Conservation (phyloP, 2,888 invertebrate species). For the Plemyria rubiginata region DNA sequence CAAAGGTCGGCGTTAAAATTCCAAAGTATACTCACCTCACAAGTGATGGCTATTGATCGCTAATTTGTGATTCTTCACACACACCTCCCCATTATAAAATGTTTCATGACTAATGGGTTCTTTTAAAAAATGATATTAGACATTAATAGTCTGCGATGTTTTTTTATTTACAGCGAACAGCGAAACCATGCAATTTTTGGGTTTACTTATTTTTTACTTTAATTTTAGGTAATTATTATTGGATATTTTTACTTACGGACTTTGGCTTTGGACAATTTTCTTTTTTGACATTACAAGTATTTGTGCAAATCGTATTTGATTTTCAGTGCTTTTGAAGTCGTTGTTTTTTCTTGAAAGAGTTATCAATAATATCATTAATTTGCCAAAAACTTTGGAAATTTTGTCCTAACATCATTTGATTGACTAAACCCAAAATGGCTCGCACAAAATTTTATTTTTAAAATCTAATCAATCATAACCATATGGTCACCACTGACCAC, state of each 20-base stretch:
- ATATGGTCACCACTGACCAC: conserved; percentile 50
- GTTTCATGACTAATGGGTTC: conserved; percentile 39
- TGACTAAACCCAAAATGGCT: neutral
- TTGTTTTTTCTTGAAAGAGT: too few species aligned
- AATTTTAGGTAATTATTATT: too few species aligned
- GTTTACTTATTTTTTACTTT: too few species aligned
- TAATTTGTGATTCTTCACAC: conserved; percentile 83
- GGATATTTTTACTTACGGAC: too few species aligned
- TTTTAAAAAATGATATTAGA: conserved; percentile 2
- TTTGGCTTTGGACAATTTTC: too few species aligned
- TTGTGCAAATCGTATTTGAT: too few species aligned
- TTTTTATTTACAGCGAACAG: neutral
- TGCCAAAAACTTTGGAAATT: neutral
- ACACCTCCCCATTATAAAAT: conserved; percentile 60
- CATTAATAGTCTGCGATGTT: conserved; percentile 5
- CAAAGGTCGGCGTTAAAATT: conserved; percentile 55
- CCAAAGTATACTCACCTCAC: conserved; percentile 29
- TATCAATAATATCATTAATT: neutral
- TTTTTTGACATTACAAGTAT: too few species aligned
- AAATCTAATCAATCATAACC: conserved; percentile 37
- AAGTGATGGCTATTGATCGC: conserved; percentile 45
- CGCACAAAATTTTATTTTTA: neutral
- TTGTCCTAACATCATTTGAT: neutral
- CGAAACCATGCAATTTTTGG: neutral
- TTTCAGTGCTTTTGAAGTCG: too few species aligned